Conservation (phyloP, 2,113 vertebrate genomes). For the Labeo rohita region DNA sequence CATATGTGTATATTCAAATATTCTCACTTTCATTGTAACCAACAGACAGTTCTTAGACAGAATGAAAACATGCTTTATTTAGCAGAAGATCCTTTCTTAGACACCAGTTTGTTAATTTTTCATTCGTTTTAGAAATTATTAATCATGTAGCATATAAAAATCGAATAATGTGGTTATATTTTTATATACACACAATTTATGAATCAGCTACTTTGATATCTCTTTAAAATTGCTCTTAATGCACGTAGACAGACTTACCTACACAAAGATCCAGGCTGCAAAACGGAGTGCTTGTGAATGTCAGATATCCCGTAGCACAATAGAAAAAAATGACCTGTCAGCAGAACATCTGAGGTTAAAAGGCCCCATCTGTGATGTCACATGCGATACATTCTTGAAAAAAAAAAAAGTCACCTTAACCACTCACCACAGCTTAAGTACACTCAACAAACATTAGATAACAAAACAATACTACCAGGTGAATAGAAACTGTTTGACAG, state of each 20-base stretch:
- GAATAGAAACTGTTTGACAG: background rate
- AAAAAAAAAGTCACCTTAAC: background rate
- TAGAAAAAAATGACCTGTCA: constrained; percentile 14
- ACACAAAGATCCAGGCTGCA: background rate
- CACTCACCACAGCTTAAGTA: background rate
- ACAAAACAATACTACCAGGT: background rate
- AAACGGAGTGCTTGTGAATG: background rate
- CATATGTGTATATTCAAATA: background rate
- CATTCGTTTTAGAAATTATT: background rate
- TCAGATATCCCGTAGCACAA: background rate
- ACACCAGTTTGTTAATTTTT: background rate
- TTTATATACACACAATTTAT: background rate
- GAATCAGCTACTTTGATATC: background rate
- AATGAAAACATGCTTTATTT: background rate
- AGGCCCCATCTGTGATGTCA: constrained; percentile 27
- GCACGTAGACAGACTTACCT: constrained; percentile 6
- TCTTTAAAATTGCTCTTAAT: background rate
- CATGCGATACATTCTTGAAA: background rate
- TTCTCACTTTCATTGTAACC: background rate
- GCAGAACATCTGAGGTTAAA: constrained; percentile 1
- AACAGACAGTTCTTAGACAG: constrained; percentile 5
- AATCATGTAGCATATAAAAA: background rate
- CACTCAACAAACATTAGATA: background rate
- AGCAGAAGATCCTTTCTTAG: background rate
- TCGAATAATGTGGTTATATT: background rate